Conservation (phyloP, 2,797 vertebrate genomes). For the Limosa lapponica region DNA sequence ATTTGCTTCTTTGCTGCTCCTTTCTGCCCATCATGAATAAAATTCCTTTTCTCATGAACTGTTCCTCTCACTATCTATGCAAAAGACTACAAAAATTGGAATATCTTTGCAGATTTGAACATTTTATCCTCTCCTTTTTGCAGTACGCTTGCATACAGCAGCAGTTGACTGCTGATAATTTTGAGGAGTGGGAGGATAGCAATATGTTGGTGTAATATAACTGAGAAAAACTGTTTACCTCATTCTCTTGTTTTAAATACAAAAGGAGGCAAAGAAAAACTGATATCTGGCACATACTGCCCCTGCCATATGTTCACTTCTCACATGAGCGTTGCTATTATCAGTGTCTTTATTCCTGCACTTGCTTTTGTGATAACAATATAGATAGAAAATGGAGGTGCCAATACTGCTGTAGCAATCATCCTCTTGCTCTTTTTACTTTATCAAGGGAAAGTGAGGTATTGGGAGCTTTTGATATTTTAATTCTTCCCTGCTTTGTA, state of each 20-base stretch:
- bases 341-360: background rate
- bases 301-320: background rate
- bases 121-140: background rate
- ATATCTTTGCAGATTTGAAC: background rate
- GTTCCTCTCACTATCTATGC: background rate
- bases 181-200: background rate
- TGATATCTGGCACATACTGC: background rate
- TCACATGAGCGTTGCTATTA: background rate
- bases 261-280: background rate
- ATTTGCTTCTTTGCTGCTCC: background rate
- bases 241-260: background rate
- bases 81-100: background rate
- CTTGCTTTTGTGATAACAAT: background rate
- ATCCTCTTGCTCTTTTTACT: background rate
- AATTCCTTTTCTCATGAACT: background rate
- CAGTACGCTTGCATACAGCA: background rate
- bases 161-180: background rate
- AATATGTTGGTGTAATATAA: background rate
- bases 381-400: background rate
- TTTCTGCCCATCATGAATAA: background rate
- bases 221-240: background rate
- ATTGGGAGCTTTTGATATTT: background rate
- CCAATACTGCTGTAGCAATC: background rate
- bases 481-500: background rate
- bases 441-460: background rate